Percentiles rank a stretch among this genome's conserved stretches.
Conservation (phyloP, 2,797 vertebrate genomes). For the Pseudomugil tenellus region DNA sequence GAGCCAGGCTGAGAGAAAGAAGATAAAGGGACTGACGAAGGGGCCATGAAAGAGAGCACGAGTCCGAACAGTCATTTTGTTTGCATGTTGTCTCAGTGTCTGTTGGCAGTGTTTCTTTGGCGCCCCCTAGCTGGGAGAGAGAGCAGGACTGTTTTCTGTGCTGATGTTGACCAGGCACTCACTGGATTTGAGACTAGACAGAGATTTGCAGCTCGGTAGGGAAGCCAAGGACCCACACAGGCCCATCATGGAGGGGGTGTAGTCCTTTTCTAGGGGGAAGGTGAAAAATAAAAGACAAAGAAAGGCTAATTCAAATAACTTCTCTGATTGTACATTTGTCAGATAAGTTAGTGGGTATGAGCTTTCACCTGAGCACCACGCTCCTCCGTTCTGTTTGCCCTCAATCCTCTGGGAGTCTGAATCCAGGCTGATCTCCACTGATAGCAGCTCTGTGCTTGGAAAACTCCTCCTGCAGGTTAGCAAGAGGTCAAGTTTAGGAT, state of each 20-base stretch:
- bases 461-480: constrained; percentile 88
- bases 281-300: constrained; percentile 14
- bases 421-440: constrained; percentile 91
- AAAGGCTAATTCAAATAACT: background rate
- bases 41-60: constrained; percentile 19
- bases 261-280: constrained; percentile 88
- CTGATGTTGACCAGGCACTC: constrained; percentile 98
- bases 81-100: constrained; percentile 51
- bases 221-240: constrained; percentile 95
- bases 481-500: constrained; percentile 11
- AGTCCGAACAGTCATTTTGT: constrained; percentile 45
- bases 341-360: background rate
- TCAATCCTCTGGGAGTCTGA: constrained; percentile 89
- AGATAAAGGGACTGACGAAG: constrained; percentile 56
- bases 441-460: constrained; percentile 91
- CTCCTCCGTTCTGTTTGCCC: constrained; percentile 88
- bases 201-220: constrained; percentile 94
- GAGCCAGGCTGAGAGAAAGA: constrained; percentile 44
- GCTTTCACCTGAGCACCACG: constrained; percentile 90
- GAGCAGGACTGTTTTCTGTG: constrained; percentile 91
- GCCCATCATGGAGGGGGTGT: constrained; percentile 95
- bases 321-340: background rate
- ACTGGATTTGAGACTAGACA: constrained; percentile 96
- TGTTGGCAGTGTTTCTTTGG: constrained; percentile 66
- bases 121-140: constrained; percentile 91